These are phyloP conservation scores for Mylabris sibirica DNA, from an alignment of 2,888 invertebrate species.

Conservation along the genomic window DNA sequence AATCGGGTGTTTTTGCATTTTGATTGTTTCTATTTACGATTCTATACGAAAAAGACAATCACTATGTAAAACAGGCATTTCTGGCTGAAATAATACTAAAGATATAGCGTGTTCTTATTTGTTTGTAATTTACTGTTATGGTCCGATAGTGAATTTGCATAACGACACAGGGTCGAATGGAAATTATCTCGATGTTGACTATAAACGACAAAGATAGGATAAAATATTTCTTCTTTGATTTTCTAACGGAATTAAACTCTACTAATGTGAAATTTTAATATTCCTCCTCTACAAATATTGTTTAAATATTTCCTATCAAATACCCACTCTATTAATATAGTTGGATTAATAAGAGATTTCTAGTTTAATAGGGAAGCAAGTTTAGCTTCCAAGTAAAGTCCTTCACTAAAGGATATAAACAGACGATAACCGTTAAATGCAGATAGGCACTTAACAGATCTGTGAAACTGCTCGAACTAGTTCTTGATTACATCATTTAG, in stretches of 20 bases:
- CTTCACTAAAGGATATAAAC: conserved; percentile 14
- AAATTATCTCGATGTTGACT: conserved; percentile 17
- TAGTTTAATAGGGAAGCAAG: neutral
- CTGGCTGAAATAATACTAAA: conserved; percentile 18
- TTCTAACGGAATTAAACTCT: neutral
- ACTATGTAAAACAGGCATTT: conserved; percentile 25
- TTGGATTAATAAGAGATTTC: neutral
- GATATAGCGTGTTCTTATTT: conserved; percentile 25
- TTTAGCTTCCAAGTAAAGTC: neutral
- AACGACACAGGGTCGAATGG: conserved; percentile 20
- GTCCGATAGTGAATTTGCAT: conserved; percentile 27
- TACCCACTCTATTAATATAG: neutral
- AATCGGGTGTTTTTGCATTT: conserved; percentile 28
- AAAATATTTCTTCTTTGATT: neutral
- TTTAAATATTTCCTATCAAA: no score
- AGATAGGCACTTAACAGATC: conserved; percentile 17
- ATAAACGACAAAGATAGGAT: conserved; percentile 2
- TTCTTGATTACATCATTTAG: conserved; percentile 15
- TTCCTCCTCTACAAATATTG: no score
- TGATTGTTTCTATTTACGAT: conserved; percentile 26
- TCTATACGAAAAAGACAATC: conserved; percentile 24
- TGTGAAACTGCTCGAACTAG: conserved; percentile 13
- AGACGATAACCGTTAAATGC: conserved; percentile 17
- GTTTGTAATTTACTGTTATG: conserved; percentile 34
- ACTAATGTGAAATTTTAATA: no score